phyloP scores from a whole-genome alignment of 2,797 vertebrate genomes.

The Agapornis canus region DNA sequence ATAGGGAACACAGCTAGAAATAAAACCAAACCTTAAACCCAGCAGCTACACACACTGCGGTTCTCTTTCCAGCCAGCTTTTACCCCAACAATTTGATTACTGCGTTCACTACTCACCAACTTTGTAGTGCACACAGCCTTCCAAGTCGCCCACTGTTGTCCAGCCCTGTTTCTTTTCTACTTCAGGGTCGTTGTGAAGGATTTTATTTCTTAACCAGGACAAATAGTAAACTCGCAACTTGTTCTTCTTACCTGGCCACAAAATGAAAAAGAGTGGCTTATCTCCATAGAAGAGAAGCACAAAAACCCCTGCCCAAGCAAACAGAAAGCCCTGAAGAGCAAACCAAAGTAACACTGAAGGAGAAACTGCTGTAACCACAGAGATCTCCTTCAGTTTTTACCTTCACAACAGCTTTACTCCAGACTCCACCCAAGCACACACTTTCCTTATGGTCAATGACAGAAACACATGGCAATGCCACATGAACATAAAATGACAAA shows the following conservation, averaged over 20 bases:
- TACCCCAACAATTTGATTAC: neutral
- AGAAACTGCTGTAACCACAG: neutral
- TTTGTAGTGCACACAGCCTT: slow-evolving; percentile 98
- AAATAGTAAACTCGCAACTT: slow-evolving; percentile 97
- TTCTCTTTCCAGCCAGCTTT: neutral
- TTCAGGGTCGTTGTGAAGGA: slow-evolving; percentile 96
- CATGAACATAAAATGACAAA: neutral
- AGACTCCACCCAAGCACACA: neutral
- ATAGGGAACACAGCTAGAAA: neutral
- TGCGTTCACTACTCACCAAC: slow-evolving; percentile 84
- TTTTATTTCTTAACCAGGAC: slow-evolving; percentile 98
- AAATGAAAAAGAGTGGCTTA: neutral
- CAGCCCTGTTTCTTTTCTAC: slow-evolving; percentile 99
- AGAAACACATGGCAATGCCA: neutral
- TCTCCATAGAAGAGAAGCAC: neutral
- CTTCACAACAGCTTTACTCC: neutral
- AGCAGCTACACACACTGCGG: neutral
- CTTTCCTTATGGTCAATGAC: neutral
- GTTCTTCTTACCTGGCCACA: slow-evolving; percentile 92
- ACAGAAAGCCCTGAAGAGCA: neutral
- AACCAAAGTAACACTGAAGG: neutral
- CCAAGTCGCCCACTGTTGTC: slow-evolving; percentile 95
- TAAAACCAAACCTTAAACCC: neutral
- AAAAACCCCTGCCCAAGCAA: neutral
- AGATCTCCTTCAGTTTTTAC: neutral